Percentiles rank a stretch among this genome's conserved stretches.
phyloP scores from a whole-genome alignment of 2,888 invertebrate species.

The Plemyria rubiginata region DNA sequence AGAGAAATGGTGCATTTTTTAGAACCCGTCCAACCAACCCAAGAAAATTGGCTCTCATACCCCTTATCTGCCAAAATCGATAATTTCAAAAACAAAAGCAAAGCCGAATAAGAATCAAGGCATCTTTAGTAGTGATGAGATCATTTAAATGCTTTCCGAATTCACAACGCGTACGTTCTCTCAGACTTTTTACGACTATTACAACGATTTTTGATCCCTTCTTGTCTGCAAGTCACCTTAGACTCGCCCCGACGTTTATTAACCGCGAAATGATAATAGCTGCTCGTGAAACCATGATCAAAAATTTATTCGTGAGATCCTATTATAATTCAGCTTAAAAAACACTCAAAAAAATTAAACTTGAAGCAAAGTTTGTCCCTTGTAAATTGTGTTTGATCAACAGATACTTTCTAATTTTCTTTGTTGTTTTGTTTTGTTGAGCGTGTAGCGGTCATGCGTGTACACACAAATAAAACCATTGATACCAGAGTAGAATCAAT shows the following conservation, averaged over 20 bases:
- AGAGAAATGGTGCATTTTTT: too few relatives aligned
- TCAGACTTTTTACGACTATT: slow-evolving; percentile 80
- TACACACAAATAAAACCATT: too few relatives aligned
- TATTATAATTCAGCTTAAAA: slow-evolving; percentile 20
- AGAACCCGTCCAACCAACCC: too few relatives aligned
- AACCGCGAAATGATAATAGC: slow-evolving; percentile 78
- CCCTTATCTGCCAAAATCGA: too few relatives aligned
- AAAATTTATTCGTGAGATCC: slow-evolving; percentile 60
- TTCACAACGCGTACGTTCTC: slow-evolving; percentile 75
- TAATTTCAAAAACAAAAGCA: too few relatives aligned
- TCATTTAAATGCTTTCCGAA: slow-evolving; percentile 69
- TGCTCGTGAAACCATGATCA: slow-evolving; percentile 66
- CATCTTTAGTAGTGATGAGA: slow-evolving; percentile 58
- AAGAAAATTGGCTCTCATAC: too few relatives aligned
- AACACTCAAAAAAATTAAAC: neutral
- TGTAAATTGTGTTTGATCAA: neutral
- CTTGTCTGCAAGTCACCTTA: slow-evolving; percentile 66
- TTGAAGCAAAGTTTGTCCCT: neutral
- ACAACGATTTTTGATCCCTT: slow-evolving; percentile 76
- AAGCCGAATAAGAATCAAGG: slow-evolving; percentile 23
- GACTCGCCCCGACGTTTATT: slow-evolving; percentile 71
- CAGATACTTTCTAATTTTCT: neutral
- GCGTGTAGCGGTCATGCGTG: too few relatives aligned
- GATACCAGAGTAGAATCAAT: too few relatives aligned
- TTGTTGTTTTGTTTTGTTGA: too few relatives aligned